Base-by-base conservation (phyloP, 1,140 invertebrate species). In the Chrysomallon squamiferum region DNA sequence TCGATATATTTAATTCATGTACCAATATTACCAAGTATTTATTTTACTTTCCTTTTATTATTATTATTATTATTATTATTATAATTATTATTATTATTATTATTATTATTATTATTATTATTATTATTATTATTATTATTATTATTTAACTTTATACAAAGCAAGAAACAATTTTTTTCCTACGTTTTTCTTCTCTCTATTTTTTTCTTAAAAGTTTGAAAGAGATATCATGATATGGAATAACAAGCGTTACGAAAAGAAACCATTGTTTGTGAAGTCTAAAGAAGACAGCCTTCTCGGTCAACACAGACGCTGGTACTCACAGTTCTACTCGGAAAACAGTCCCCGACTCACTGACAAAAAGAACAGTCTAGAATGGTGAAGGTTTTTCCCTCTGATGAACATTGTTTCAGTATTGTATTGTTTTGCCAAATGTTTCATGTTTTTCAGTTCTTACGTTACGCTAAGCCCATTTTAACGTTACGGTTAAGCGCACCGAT, bases 171-270 rank as follows among this genome's bases (percentile, higher is more conserved):
- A n/a, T n/a, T n/a, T n/a, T n/a, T n/a, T n/a, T n/a, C n/a, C n/a
- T n/a, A n/a, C n/a, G n/a, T n/a, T n/a, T n/a, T n/a, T n/a, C 35
- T 38, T 5, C 15, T 38, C 15, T 38, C 6, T 38, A 22, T 50
- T 50, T 59, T 59, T 60, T 62, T 50, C 73, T 73, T 18, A 66
- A n/a, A n/a, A 94, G 92, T 90, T 96, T 76, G 90, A 94, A 79
- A 87, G 94, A 3, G 95, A 97, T 77, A 90, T 96, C 0, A 88
- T 88, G 63, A 90, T 96, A 5, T 97, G 95, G 95, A 95, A 95
- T 77, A 90, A 92, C 84, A 96, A 96, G 78, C 88, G 87, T 41
- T 95, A 90, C 80, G 81, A 91, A 0, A 88, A 87, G 50, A 89
- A 89, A 30, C 94, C 95, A 0, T 69, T 91, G 0, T 86, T 95